Conservation (phyloP, 2,888 invertebrate species). For the Limnephilus rhombicus region DNA sequence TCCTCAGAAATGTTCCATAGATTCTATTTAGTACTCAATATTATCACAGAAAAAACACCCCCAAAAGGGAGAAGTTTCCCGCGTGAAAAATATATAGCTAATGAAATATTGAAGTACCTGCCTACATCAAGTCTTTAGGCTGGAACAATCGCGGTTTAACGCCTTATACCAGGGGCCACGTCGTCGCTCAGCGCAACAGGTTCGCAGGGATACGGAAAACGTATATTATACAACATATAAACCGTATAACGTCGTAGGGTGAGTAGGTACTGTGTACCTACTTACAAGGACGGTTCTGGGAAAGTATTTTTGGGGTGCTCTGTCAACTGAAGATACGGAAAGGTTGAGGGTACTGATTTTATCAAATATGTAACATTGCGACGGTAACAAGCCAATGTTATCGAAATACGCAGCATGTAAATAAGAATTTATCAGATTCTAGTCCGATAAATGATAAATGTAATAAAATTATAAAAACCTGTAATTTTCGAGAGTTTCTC, state of each 20-base stretch:
- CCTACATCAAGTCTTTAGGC: background rate
- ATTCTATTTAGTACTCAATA: background rate
- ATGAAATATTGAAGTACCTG: background rate
- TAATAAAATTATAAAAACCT: too few relatives aligned
- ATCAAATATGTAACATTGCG: background rate
- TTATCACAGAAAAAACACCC: background rate
- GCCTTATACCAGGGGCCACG: background rate
- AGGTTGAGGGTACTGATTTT: background rate
- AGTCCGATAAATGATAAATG: background rate
- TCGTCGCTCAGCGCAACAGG: constrained; percentile 26
- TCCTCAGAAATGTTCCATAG: background rate
- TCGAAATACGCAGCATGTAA: background rate
- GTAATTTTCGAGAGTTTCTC: too few relatives aligned
- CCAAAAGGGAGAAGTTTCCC: background rate
- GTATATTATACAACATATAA: background rate
- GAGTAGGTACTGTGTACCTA: background rate
- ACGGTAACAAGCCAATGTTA: background rate
- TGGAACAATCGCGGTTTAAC: background rate
- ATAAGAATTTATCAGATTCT: background rate
- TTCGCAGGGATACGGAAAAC: background rate
- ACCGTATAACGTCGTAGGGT: background rate
- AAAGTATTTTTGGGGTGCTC: constrained; percentile 2
- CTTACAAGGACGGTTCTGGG: background rate
- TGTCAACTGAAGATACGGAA: background rate
- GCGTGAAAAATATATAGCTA: background rate